Percentiles rank a stretch among this genome's conserved stretches.
phyloP scores from a whole-genome alignment of 2,113 vertebrate species.

The Suricata suricatta region DNA sequence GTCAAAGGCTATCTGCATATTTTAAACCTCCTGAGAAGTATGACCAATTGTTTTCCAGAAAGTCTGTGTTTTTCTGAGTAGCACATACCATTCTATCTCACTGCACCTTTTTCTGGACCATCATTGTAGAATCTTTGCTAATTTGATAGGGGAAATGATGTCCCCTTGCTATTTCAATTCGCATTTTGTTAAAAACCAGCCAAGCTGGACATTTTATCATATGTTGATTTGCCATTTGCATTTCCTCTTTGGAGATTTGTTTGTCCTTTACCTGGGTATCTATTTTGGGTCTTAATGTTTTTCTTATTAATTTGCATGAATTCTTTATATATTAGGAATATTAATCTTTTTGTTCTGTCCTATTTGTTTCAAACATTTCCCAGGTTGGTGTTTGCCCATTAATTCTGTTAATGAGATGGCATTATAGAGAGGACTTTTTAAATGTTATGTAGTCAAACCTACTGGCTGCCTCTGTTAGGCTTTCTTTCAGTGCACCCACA shows the following conservation, averaged over 20 bases:
- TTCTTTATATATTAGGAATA: constrained; percentile 44
- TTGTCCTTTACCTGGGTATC: constrained; percentile 35
- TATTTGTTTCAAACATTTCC: constrained; percentile 31
- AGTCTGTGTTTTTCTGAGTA: background rate
- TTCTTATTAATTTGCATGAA: constrained; percentile 48
- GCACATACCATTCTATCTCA: background rate
- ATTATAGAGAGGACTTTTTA: background rate
- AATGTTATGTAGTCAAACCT: constrained; percentile 17
- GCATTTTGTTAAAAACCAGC: constrained; percentile 47
- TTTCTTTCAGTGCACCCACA: background rate
- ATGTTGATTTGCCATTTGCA: constrained; percentile 38
- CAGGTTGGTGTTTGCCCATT: background rate
- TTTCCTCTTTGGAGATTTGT: constrained; percentile 51
- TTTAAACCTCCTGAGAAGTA: background rate
- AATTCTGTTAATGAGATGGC: constrained; percentile 34
- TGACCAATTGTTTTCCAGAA: background rate
- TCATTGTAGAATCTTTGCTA: constrained; percentile 17
- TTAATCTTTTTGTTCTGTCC: background rate
- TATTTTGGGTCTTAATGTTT: constrained; percentile 61
- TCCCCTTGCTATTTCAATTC: constrained; percentile 12
- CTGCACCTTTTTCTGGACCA: background rate
- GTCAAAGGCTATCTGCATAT: background rate
- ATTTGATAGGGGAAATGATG: background rate
- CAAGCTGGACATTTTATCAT: background rate
- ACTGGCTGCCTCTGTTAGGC: background rate